Base-by-base conservation (phyloP, 2,888 invertebrate species). In the Sesia bembeciformis region DNA sequence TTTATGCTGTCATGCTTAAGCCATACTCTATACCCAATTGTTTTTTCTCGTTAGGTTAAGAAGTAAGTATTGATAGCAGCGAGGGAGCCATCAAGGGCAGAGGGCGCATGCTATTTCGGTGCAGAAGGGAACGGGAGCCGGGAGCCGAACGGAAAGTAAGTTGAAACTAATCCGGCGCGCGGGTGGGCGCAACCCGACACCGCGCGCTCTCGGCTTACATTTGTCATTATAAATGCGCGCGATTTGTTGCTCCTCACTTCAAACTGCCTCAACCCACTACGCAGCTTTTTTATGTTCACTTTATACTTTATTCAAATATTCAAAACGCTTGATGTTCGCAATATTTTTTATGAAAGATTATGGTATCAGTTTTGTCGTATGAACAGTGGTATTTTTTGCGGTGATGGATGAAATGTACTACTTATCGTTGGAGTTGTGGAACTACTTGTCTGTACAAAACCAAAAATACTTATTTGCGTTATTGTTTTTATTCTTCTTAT, bases 191-290 rank as follows among this genome's bases (percentile, higher is more conserved):
- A 82, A 88, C 72, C 68, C 70, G 72, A 87, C 88, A 88, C 86
- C 83, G 78, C 76, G 74, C 68, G 73, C 81, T 81, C 79, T 73
- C 79, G 72, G 77, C 82, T 84, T 83, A 86, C 88, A 88, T 89
- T 89, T 89, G 89, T 89, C 89, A 88, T 88, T 85, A 84, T 84
- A 86, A 87, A 89, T 88, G 85, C 87, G 78, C 78, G 86, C 88
- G 87, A 89, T 89, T 89, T 89, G 88, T 88, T 87, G 87, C 80
- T 81, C 79, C 79, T 82, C 83, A 78, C 76, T 74, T 78, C 71
- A 55, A 63, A 63, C 66, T 67, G 71, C 72, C 68, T 78, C 71
- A 55, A 63, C 64, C 66, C 67, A 72, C 72, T 69, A 67, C 69
- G 62, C 68, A 74, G 68, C 75, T 78, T 84, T 83, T 85, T 86